Percentiles rank a stretch among this genome's conserved stretches.
Evolutionary conservation across 1,140 invertebrate genomes (phyloP).

Genomic region (Conopomorpha cramerella): DNA sequence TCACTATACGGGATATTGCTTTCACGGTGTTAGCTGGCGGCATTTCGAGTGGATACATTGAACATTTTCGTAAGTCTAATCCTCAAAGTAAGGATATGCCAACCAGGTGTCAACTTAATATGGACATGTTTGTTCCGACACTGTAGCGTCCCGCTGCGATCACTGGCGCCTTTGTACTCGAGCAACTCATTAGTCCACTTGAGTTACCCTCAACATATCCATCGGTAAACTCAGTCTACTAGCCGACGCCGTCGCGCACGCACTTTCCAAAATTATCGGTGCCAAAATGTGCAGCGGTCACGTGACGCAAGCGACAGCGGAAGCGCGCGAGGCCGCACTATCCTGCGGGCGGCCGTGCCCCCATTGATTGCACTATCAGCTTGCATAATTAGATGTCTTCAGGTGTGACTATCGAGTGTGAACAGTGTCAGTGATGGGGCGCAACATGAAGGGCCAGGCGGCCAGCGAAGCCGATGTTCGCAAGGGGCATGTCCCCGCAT

Average conservation of each 20-base stretch:
- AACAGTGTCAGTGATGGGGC: conserved; percentile 25
- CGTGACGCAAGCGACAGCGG: conserved; percentile 30
- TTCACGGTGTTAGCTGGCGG: too few relatives aligned
- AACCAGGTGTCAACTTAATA: conserved; percentile 11
- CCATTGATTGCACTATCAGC: conserved; percentile 28
- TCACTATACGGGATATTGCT: too few relatives aligned
- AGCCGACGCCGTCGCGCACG: conserved; percentile 30
- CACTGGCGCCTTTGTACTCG: conserved; percentile 41
- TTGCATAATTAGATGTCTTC: conserved; percentile 30
- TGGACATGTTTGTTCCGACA: conserved; percentile 30
- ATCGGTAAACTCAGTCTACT: conserved; percentile 37
- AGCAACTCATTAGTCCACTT: conserved; percentile 50
- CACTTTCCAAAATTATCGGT: conserved; percentile 21
- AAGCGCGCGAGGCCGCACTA: conserved; percentile 40
- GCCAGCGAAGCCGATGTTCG: conserved; percentile 45
- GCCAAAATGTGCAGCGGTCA: conserved; percentile 7
- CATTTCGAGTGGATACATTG: too few relatives aligned
- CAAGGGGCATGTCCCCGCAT: conserved; percentile 18
- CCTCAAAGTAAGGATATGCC: conserved; percentile 3
- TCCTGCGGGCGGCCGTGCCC: conserved; percentile 54
- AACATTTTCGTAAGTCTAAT: conserved; percentile 4
- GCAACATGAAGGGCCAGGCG: conserved; percentile 35
- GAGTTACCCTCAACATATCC: conserved; percentile 30
- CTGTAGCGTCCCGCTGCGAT: conserved; percentile 25
- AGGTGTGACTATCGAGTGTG: conserved; percentile 16